Percentiles rank a stretch among this genome's conserved stretches.
phyloP scores from a whole-genome alignment of 2,113 vertebrate species.

The Leuciscus idus region DNA sequence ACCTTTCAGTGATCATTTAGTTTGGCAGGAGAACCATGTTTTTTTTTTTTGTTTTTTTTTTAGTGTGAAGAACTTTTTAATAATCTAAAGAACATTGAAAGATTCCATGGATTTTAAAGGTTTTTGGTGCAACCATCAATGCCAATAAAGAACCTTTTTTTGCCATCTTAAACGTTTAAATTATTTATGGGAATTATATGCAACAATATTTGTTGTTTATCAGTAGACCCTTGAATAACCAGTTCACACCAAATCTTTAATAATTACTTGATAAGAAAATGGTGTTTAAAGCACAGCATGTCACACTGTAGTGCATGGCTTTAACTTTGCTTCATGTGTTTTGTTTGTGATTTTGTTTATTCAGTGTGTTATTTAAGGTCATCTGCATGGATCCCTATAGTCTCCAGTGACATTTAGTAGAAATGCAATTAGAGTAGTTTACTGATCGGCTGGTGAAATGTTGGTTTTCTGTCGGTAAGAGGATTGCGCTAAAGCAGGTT shows the following conservation, averaged over 20 bases:
- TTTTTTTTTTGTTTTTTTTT: too few species aligned
- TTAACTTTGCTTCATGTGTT: neutral
- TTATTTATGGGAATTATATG: too few species aligned
- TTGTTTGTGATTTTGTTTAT: neutral
- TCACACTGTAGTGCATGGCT: neutral
- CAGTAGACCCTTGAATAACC: neutral
- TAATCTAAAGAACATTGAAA: too few species aligned
- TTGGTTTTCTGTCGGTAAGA: conserved; percentile 69
- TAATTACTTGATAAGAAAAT: neutral
- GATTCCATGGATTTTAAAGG: too few species aligned
- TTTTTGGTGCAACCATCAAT: too few species aligned
- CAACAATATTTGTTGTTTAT: neutral
- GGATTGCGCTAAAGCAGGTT: conserved; percentile 76
- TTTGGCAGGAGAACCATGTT: too few species aligned
- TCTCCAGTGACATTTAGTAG: conserved; percentile 24
- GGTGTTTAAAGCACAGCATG: neutral
- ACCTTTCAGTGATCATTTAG: too few species aligned
- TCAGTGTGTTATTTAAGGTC: neutral
- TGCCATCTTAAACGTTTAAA: too few species aligned
- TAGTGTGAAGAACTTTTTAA: too few species aligned
- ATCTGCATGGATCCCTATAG: neutral
- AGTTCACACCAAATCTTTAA: neutral
- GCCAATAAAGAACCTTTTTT: neutral
- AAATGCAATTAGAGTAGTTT: conserved; percentile 64
- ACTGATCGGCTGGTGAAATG: conserved; percentile 61